Evolutionary conservation across 2,888 invertebrate species (phyloP), one percentile per base, ranked within the genome.

Genomic region (Caenorhabditis japonica): DNA sequence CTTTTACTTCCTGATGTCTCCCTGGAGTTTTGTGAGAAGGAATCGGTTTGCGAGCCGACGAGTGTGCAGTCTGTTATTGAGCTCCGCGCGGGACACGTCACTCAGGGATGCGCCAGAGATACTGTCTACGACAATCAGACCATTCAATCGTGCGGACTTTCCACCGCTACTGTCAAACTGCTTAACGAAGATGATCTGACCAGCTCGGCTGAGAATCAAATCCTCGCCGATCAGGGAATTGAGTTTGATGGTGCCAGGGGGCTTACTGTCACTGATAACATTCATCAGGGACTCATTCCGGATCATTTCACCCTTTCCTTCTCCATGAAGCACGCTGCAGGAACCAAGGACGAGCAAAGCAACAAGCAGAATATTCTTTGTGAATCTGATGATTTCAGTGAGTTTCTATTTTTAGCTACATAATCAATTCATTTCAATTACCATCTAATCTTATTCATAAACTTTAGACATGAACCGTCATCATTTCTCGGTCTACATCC

Each of bases 311-410:
- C 94, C 66, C 91, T 99, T 84, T 92, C 94, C 43, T 94, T 94
- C 10, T 97, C 97, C 94, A 93, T 99, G 91, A 92, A 95, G 53
- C 97, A 97, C 90, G 93, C 93, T 41, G 92, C 92, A 13, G 91
- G 92, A 41, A 76, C 51, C n/a, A 77, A 76, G 77, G 84, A 92
- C 80, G 94, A 95, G 89, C 94, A 94, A 84, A 94, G 94, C 87
- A 91, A 92, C 79, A 99, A 99, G 90, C 97, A 99, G 88, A 97
- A 97, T 87, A 93, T 99, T 84, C 90, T 99, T 46, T 99, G 99
- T 89, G 93, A 94, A 85, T 95, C 97, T 25, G 99, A 99, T 89
- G 95, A 97, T 88, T 95, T 96, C 88, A 95, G 95, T 95, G 86
- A 92, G 93, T 91, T 21, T 17, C 21, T 41, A 8, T 15, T 33